A percentile compares a stretch with the other conserved stretches of the same genome.
These are phyloP conservation scores for Pseudopodoces humilis DNA, from an alignment of 2,113 vertebrate genomes.

Conservation along the genomic window DNA sequence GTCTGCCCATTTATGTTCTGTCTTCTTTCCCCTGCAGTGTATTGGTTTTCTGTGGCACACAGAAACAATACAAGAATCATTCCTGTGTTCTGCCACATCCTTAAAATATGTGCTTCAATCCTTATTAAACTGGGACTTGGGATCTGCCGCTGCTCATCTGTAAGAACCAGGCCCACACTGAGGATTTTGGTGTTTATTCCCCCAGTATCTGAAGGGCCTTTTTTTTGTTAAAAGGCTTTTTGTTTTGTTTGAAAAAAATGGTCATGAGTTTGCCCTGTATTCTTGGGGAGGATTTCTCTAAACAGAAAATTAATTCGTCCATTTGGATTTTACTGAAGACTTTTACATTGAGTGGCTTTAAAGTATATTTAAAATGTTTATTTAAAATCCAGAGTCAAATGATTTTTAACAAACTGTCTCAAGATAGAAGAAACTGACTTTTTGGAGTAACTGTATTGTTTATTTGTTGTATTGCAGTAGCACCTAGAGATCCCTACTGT, in stretches of 20 bases:
- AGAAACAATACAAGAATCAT: not conserved
- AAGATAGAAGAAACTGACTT: conserved; percentile 45
- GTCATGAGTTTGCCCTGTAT: not conserved
- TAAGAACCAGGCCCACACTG: not conserved
- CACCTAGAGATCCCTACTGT: conserved; percentile 51
- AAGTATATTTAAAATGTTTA: conserved; percentile 54
- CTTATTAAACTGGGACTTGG: not conserved
- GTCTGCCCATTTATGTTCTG: not conserved
- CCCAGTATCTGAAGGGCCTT: not conserved
- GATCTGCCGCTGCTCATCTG: not conserved
- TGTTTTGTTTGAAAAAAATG: not conserved
- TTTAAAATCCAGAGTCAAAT: conserved; percentile 57
- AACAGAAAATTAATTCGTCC: not conserved
- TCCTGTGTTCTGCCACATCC: not conserved
- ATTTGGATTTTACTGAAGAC: not conserved
- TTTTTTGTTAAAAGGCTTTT: not conserved
- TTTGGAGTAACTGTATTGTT: conserved; percentile 60
- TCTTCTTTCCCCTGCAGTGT: not conserved
- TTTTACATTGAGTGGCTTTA: not conserved
- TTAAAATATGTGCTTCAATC: not conserved
- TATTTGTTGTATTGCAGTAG: conserved; percentile 60
- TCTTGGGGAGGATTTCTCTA: not conserved
- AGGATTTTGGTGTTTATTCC: not conserved
- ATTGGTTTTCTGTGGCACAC: not conserved
- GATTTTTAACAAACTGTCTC: conserved; percentile 51